Conservation (phyloP, 1,140 invertebrate species). For the Hycleus cichorii region DNA sequence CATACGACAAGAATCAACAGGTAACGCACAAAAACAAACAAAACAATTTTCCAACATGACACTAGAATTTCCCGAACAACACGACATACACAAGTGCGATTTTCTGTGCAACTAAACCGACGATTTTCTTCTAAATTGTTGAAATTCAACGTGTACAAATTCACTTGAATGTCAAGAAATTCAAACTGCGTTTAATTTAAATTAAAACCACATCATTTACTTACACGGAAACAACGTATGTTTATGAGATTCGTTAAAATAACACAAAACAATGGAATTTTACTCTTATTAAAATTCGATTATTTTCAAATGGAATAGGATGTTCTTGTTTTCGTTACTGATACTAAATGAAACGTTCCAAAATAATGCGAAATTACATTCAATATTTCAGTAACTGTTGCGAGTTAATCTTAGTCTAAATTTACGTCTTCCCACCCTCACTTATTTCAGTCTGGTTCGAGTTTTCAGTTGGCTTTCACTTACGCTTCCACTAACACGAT, state of each 20-base stretch:
- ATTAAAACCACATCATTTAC: no score
- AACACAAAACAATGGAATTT: no score
- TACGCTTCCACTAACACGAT: neutral
- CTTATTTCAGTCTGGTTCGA: constrained; percentile 11
- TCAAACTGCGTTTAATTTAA: no score
- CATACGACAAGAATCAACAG: constrained; percentile 9
- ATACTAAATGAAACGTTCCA: constrained; percentile 15
- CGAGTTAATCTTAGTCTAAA: constrained; percentile 23
- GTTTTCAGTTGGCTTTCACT: constrained; percentile 16
- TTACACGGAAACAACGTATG: no score
- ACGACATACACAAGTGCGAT: neutral
- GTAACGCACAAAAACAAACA: constrained; percentile 6
- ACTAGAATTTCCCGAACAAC: neutral
- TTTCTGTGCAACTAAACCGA: no score
- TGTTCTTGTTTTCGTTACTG: constrained; percentile 12
- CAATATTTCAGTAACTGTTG: constrained; percentile 24
- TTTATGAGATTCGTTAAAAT: no score
- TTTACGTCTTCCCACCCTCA: constrained; percentile 24
- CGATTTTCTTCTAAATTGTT: no score
- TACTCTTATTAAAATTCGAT: no score
- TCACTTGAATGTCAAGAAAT: no score
- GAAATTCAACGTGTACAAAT: no score
- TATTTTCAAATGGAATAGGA: neutral
- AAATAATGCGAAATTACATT: constrained; percentile 25
- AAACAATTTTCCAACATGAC: neutral